Evolutionary conservation across 2,888 invertebrate genomes (phyloP).

Genomic region (Limenitis camilla): DNA sequence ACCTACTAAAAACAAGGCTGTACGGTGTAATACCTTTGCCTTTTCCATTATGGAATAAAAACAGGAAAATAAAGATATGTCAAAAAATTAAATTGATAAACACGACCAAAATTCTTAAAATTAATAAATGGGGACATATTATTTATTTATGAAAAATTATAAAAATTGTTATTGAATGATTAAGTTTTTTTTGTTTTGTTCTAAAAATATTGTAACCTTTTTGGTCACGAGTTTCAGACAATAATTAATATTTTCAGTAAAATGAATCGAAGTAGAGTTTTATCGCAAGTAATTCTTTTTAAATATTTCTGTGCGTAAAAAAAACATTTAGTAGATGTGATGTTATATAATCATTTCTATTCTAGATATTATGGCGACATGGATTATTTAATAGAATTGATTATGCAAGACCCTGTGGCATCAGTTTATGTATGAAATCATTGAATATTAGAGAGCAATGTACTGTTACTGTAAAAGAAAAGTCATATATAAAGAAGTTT

Average conservation of each 20-base stretch:
- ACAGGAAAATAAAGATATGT: too few species aligned
- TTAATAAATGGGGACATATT: too few species aligned
- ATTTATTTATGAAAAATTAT: too few species aligned
- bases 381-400: conserved; percentile 24
- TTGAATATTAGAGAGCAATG: conserved; percentile 37
- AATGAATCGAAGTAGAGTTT: conserved; percentile 15
- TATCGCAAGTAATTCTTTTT: conserved; percentile 13
- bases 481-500: conserved; percentile 71
- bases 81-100: too few species aligned
- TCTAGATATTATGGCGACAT: conserved; percentile 22
- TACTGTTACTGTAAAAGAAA: conserved; percentile 54
- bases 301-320: background rate
- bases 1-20: too few species aligned
- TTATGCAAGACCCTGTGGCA: conserved; percentile 37
- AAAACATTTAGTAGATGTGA: too few species aligned
- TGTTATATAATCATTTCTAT: background rate
- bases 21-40: too few species aligned
- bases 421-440: conserved; percentile 11
- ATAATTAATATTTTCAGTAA: background rate
- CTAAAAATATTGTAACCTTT: too few species aligned
- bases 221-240: background rate
- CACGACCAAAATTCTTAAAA: too few species aligned
- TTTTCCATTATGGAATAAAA: too few species aligned
- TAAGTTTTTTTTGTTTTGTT: too few species aligned
- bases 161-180: too few species aligned